These are phyloP conservation scores for Sylvilagus floridanus DNA, from an alignment of 2,797 vertebrate genomes.

Conservation along the genomic window DNA sequence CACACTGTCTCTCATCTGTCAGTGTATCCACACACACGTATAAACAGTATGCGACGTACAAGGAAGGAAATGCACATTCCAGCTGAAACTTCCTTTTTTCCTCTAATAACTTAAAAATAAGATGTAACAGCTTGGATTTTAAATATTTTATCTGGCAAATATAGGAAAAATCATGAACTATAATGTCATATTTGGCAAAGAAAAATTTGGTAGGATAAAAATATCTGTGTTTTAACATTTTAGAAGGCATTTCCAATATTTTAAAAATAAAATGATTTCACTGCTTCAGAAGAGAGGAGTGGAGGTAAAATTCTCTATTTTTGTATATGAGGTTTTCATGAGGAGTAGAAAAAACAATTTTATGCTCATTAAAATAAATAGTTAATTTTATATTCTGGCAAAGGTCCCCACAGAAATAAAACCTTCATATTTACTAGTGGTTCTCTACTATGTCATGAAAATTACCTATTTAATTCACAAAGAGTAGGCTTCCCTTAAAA, in stretches of 20 bases:
- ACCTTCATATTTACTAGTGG: conserved; percentile 48
- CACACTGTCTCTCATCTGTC: conserved; percentile 65
- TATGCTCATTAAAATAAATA: conserved; percentile 66
- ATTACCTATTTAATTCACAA: conserved; percentile 38
- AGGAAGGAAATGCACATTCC: conserved; percentile 71
- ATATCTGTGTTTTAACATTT: conserved; percentile 82
- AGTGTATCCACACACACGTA: conserved; percentile 66
- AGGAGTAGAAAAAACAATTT: conserved; percentile 51
- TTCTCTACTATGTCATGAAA: conserved; percentile 52
- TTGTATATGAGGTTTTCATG: conserved; percentile 37
- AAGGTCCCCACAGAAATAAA: conserved; percentile 55
- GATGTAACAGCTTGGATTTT: conserved; percentile 82
- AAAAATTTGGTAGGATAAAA: conserved; percentile 81
- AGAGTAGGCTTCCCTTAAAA: conserved; percentile 51
- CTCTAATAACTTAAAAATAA: conserved; percentile 84
- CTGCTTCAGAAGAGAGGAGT: conserved; percentile 60
- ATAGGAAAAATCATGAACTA: conserved; percentile 79
- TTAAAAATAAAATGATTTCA: conserved; percentile 78
- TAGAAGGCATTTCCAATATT: conserved; percentile 79
- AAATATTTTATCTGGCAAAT: conserved; percentile 84
- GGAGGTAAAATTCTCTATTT: conserved; percentile 68
- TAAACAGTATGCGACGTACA: conserved; percentile 64
- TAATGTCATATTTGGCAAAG: conserved; percentile 83
- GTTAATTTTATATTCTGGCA: conserved; percentile 65
- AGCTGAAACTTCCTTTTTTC: conserved; percentile 77